A percentile compares a stretch with the other conserved stretches of the same genome.
Conservation (phyloP, 2,113 vertebrate genomes). For the Pseudopipra pipra region DNA sequence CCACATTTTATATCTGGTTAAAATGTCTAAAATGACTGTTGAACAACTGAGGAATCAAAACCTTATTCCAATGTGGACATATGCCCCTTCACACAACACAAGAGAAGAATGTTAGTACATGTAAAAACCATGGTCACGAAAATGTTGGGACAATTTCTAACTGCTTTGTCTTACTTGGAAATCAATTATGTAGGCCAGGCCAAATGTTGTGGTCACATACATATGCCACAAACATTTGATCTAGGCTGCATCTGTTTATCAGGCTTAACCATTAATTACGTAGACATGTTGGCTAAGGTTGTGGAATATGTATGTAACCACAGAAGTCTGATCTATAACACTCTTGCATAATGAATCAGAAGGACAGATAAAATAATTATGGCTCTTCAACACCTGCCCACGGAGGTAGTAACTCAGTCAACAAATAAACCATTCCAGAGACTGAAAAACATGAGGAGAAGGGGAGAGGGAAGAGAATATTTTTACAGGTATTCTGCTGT, state of each 20-base stretch:
- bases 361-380: neutral
- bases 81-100: neutral
- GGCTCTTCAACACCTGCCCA: neutral
- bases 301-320: neutral
- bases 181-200: neutral
- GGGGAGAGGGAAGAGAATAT: neutral
- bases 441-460: neutral
- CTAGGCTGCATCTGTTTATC: neutral
- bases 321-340: neutral
- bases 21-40: neutral
- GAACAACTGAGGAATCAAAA: neutral
- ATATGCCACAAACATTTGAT: neutral
- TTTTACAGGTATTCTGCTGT: neutral
- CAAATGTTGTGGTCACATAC: neutral
- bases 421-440: neutral
- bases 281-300: neutral
- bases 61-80: neutral
- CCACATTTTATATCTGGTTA: neutral
- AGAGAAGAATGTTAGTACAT: neutral
- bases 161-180: neutral
- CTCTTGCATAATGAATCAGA: neutral
- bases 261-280: neutral
- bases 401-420: neutral
- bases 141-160: neutral
- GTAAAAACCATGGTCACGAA: neutral